These are phyloP conservation scores for Lutjanus erythropterus DNA, from an alignment of 2,113 vertebrate species.

Conservation along the genomic window DNA sequence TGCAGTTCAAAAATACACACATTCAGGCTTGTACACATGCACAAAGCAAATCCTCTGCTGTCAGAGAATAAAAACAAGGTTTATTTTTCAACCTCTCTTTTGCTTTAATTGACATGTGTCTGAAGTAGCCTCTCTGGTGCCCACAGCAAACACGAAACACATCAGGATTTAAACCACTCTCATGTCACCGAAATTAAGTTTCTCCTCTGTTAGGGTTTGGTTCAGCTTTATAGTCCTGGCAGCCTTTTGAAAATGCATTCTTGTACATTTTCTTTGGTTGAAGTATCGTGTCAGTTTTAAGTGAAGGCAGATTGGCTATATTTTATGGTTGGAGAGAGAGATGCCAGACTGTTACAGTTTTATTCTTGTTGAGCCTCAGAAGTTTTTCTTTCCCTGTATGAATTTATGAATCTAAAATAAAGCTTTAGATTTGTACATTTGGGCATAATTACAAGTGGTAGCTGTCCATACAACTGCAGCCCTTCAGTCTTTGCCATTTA, in stretches of 20 bases:
- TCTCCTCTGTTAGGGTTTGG: neutral
- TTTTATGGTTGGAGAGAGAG: neutral
- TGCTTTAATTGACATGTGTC: constrained; percentile 2
- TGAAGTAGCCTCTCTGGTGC: neutral
- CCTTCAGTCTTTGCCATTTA: neutral
- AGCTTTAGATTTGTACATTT: neutral
- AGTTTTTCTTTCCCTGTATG: neutral
- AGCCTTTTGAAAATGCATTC: neutral
- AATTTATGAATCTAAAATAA: neutral
- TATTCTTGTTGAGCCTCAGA: neutral
- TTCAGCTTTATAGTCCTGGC: neutral
- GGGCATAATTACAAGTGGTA: too few relatives aligned
- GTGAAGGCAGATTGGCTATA: neutral
- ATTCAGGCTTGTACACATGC: neutral
- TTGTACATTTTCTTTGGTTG: neutral
- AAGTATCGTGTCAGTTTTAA: neutral
- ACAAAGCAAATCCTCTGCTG: neutral
- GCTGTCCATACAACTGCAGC: neutral
- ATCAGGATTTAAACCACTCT: neutral
- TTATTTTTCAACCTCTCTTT: neutral
- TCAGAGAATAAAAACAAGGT: neutral
- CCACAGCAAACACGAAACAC: neutral
- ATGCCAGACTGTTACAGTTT: neutral
- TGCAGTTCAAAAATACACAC: neutral
- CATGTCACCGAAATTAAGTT: neutral